Conservation (phyloP, 2,797 vertebrate genomes). For the Epinephelus malabaricus region DNA sequence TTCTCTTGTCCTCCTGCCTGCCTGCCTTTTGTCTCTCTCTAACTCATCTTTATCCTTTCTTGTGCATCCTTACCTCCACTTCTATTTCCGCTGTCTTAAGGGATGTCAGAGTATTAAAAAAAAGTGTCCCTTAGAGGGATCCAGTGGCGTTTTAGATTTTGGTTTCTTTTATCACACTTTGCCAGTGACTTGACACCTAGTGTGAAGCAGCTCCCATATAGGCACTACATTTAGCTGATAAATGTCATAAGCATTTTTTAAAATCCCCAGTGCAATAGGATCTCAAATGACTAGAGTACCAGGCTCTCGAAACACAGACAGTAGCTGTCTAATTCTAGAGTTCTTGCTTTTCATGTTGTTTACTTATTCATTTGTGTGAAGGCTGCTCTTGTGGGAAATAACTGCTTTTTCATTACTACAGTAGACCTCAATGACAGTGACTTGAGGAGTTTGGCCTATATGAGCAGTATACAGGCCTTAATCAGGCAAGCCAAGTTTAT, state of each 20-base stretch:
- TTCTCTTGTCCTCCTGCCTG: constrained; percentile 20
- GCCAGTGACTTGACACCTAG: constrained; percentile 58
- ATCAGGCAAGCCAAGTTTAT: no score
- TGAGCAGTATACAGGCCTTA: not conserved
- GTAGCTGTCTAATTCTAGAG: constrained; percentile 29
- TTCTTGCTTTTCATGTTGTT: constrained; percentile 36
- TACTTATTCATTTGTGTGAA: constrained; percentile 36
- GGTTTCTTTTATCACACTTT: constrained; percentile 66
- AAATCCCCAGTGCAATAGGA: constrained; percentile 47
- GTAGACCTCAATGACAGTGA: constrained; percentile 9
- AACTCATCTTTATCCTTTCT: constrained; percentile 35
- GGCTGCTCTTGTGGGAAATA: constrained; percentile 24
- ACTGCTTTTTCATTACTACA: constrained; percentile 25
- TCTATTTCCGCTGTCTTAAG: constrained; percentile 56
- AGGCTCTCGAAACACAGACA: constrained; percentile 28
- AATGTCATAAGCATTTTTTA: constrained; percentile 20
- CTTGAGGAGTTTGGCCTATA: not conserved
- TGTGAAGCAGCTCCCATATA: constrained; percentile 37
- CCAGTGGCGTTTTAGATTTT: constrained; percentile 53
- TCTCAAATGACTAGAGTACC: constrained; percentile 35
- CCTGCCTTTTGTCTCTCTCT: constrained; percentile 20
- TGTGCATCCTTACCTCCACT: constrained; percentile 32
- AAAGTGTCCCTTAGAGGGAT: constrained; percentile 42
- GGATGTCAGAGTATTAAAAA: constrained; percentile 46
- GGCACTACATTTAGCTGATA: constrained; percentile 45